phyloP scores from a whole-genome alignment of 1,140 invertebrate species.

The Dendrolimus kikuchii region DNA sequence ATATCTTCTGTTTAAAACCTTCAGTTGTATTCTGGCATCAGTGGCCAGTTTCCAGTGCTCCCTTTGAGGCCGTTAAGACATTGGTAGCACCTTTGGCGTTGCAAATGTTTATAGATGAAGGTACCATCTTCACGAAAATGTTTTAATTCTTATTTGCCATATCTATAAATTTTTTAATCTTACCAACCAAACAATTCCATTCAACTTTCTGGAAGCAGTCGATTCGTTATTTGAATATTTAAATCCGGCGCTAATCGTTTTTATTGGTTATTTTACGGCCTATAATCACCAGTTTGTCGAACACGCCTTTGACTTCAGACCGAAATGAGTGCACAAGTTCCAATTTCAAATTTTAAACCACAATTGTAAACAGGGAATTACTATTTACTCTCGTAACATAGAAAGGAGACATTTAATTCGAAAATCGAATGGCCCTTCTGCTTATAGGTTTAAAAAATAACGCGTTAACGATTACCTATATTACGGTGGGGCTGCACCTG shows the following conservation, averaged over 20 bases:
- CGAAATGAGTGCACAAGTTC: too few relatives aligned
- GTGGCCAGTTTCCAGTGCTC: too few relatives aligned
- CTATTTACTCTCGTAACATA: conserved; percentile 9
- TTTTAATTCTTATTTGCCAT: not conserved
- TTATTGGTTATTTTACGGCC: conserved; percentile 61
- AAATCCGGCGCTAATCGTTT: conserved; percentile 55
- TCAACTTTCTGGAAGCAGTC: conserved; percentile 28
- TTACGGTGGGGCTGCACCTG: too few relatives aligned
- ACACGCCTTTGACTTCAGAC: conserved; percentile 6
- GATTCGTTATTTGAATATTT: conserved; percentile 53
- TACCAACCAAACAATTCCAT: conserved; percentile 22
- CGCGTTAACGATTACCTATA: not conserved
- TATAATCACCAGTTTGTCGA: conserved; percentile 51
- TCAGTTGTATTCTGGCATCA: too few relatives aligned
- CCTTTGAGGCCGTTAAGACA: too few relatives aligned
- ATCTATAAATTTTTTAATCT: conserved; percentile 6
- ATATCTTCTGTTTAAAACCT: too few relatives aligned
- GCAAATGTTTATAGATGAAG: too few relatives aligned
- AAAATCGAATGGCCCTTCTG: conserved; percentile 9
- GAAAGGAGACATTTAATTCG: conserved; percentile 5
- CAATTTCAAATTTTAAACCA: too few relatives aligned
- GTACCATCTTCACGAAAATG: too few relatives aligned
- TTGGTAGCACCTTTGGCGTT: too few relatives aligned
- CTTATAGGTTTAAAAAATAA: conserved; percentile 3
- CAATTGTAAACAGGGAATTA: conserved; percentile 10